A percentile compares a stretch with the other conserved stretches of the same genome.
phyloP scores from a whole-genome alignment of 2,797 vertebrate genomes.

The Diplodus sargus region DNA sequence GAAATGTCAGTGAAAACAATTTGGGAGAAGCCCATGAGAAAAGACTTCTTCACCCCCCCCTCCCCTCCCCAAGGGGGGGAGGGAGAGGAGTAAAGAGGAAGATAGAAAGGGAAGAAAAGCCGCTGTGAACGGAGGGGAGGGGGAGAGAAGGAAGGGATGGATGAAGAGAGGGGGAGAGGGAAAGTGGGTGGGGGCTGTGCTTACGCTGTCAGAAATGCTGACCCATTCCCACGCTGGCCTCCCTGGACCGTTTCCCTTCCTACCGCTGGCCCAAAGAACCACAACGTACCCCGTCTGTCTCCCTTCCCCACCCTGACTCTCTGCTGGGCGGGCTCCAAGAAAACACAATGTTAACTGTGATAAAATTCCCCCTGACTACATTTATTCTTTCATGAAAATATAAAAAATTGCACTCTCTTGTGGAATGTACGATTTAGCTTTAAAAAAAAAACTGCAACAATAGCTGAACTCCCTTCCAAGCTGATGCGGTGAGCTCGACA shows the following conservation, averaged over 20 bases:
- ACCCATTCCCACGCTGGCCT: constrained; percentile 86
- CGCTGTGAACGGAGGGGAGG: constrained; percentile 57
- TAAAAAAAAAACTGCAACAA: constrained; percentile 1
- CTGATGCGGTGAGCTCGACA: constrained; percentile 20
- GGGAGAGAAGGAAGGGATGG: constrained; percentile 44
- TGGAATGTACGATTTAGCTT: background rate
- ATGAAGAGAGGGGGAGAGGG: constrained; percentile 27
- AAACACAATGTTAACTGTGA: constrained; percentile 46
- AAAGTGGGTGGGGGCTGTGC: constrained; percentile 60
- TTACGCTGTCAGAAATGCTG: constrained; percentile 78
- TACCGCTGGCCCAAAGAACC: constrained; percentile 63
- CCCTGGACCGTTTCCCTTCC: constrained; percentile 70
- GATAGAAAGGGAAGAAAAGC: constrained; percentile 51
- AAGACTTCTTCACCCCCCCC: constrained; percentile 71
- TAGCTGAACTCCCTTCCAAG: background rate
- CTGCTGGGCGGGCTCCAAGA: constrained; percentile 54
- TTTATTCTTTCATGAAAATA: constrained; percentile 28
- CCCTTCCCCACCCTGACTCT: constrained; percentile 49
- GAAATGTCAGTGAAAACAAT: constrained; percentile 85
- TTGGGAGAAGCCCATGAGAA: constrained; percentile 80
- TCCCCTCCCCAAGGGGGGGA: constrained; percentile 40
- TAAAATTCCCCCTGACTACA: constrained; percentile 40
- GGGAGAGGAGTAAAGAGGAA: constrained; percentile 40
- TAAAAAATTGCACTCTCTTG: background rate
- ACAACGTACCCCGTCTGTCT: constrained; percentile 56